Percentiles rank a stretch among this genome's conserved stretches.
Conservation (phyloP, 2,888 invertebrate genomes). For the Automeris io region DNA sequence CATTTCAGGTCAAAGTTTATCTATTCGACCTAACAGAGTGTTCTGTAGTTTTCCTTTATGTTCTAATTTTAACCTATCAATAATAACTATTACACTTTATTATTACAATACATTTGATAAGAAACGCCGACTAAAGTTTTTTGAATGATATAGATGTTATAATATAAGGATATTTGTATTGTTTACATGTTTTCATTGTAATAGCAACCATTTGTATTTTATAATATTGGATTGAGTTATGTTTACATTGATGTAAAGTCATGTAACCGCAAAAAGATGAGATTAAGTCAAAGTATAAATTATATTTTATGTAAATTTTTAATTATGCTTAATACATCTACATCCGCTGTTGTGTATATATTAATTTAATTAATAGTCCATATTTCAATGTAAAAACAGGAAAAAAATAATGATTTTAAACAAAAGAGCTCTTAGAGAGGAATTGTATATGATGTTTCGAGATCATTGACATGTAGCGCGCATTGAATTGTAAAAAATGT, state of each 20-base stretch:
- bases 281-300: too few relatives aligned
- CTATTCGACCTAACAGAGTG: slow-evolving; percentile 29
- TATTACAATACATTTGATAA: not conserved
- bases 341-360: too few relatives aligned
- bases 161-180: not conserved
- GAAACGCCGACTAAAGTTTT: not conserved
- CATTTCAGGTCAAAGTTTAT: slow-evolving; percentile 50
- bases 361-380: too few relatives aligned
- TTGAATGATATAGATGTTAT: not conserved
- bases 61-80: slow-evolving; percentile 51
- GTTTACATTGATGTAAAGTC: slow-evolving; percentile 3
- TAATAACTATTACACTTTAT: slow-evolving; percentile 26
- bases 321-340: too few relatives aligned
- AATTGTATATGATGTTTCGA: slow-evolving; percentile 15
- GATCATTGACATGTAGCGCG: slow-evolving; percentile 39
- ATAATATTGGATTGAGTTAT: not conserved
- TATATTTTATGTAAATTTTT: too few relatives aligned
- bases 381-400: not conserved
- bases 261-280: slow-evolving; percentile 8
- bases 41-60: slow-evolving; percentile 62
- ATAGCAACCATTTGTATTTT: not conserved
- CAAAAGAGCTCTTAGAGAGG: not conserved
- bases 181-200: not conserved
- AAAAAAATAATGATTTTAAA: not conserved
- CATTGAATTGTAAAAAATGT: slow-evolving; percentile 33